phyloP scores from a whole-genome alignment of 2,113 vertebrate species.

The Rhinoptilus africanus region DNA sequence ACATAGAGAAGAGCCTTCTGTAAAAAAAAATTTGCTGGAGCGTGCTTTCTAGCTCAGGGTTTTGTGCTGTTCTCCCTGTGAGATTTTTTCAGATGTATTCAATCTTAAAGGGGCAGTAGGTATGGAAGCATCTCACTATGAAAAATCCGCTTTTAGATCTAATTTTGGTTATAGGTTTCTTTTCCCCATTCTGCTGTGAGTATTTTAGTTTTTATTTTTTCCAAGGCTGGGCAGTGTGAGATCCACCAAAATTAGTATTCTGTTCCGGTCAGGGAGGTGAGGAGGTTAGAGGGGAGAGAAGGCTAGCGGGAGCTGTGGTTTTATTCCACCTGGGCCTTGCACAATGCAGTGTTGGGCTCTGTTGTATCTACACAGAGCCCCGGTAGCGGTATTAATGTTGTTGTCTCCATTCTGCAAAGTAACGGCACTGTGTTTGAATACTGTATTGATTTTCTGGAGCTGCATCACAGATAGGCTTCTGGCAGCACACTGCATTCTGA shows the following conservation, averaged over 20 bases:
- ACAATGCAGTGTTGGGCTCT: background rate
- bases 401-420: background rate
- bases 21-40: background rate
- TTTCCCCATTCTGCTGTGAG: background rate
- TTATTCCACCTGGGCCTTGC: background rate
- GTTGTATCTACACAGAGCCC: background rate
- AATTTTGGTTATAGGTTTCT: background rate
- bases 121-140: background rate
- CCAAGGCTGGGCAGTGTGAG: fast-evolving
- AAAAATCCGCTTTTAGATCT: background rate
- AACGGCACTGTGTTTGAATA: background rate
- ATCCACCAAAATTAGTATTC: background rate
- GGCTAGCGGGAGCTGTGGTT: background rate
- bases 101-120: background rate
- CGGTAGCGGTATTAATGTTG: background rate
- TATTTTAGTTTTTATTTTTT: background rate
- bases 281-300: background rate
- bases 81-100: background rate
- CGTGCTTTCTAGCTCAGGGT: background rate
- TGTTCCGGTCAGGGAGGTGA: background rate
- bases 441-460: constrained; percentile 24
- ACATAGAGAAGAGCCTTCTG: background rate
- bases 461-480: background rate
- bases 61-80: background rate
- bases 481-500: background rate